phyloP scores from a whole-genome alignment of 2,888 invertebrate genomes.

The Gandaritis pyraliata region DNA sequence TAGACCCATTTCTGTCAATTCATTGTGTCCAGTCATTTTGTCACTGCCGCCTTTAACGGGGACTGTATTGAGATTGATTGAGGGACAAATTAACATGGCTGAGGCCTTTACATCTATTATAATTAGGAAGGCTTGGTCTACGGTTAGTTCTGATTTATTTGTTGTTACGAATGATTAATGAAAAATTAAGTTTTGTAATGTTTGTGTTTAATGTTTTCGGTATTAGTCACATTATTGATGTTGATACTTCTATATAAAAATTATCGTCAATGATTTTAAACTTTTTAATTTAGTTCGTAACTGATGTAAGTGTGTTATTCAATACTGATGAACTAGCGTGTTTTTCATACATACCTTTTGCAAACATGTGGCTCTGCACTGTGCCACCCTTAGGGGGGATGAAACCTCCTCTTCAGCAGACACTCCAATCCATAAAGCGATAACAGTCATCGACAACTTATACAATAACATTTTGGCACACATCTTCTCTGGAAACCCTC shows the following conservation, averaged over 20 bases:
- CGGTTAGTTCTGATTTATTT: slow-evolving; percentile 35
- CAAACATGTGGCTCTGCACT: slow-evolving; percentile 89
- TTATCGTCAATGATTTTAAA: too few relatives aligned
- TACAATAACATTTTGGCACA: slow-evolving; percentile 84
- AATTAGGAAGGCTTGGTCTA: slow-evolving; percentile 33
- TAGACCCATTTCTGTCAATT: slow-evolving; percentile 32
- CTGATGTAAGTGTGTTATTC: background rate
- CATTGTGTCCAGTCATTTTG: slow-evolving; percentile 29
- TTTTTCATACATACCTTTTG: slow-evolving; percentile 83
- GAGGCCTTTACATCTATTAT: slow-evolving; percentile 44
- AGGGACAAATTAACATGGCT: slow-evolving; percentile 54
- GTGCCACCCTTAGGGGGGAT: slow-evolving; percentile 88
- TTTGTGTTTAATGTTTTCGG: background rate
- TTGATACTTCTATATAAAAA: background rate
- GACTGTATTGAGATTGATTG: slow-evolving; percentile 57
- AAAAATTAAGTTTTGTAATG: background rate
- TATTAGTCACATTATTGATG: background rate
- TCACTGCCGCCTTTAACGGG: slow-evolving; percentile 30
- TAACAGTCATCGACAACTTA: slow-evolving; percentile 76
- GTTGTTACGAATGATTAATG: slow-evolving; percentile 7
- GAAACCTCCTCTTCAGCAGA: slow-evolving; percentile 87
- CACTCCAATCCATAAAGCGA: slow-evolving; percentile 80
- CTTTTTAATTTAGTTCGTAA: too few relatives aligned
- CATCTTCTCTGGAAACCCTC: slow-evolving; percentile 81
- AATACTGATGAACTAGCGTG: background rate